Evolutionary conservation across 30 jellyfish, hydroid and myxozoan genomes (phyloP).

Genomic region (Clytia hemisphaerica): DNA sequence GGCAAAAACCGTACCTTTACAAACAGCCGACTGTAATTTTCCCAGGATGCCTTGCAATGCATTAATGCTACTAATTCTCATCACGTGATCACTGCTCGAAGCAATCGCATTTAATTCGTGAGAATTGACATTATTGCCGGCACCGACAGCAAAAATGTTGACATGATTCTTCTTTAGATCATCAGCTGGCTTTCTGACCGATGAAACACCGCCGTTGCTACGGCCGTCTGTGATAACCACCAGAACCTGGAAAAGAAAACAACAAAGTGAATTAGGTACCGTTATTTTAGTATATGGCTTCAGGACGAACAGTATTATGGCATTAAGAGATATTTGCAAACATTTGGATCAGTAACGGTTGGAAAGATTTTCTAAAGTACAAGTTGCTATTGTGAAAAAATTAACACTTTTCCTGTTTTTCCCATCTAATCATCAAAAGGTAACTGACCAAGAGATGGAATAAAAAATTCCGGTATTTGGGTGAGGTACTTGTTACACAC

Average conservation of each 20-base stretch:
- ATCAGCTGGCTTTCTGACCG: conserved; percentile 21
- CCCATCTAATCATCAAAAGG: too few species aligned
- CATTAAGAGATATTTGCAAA: neutral
- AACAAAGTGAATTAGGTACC: neutral
- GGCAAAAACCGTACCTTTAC: conserved; percentile 33
- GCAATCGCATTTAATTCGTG: conserved; percentile 34
- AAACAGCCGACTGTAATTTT: conserved; percentile 25
- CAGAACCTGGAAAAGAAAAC: conserved; percentile 21
- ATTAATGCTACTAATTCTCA: conserved; percentile 8
- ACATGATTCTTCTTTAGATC: conserved; percentile 13
- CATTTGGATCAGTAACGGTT: conserved; percentile 6
- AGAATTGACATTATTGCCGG: conserved; percentile 16
- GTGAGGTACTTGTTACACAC: too few species aligned
- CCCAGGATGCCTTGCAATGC: conserved; percentile 10
- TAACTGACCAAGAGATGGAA: too few species aligned
- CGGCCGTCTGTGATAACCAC: conserved; percentile 41
- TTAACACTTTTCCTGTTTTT: too few species aligned
- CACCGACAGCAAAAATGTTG: conserved; percentile 26
- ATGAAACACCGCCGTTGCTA: conserved; percentile 20
- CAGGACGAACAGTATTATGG: neutral
- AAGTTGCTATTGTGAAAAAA: too few species aligned
- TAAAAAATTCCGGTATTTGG: too few species aligned
- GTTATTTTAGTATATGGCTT: neutral
- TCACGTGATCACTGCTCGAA: conserved; percentile 23
- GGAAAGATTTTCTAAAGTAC: neutral